These are phyloP conservation scores for Xiphias gladius DNA, from an alignment of 2,113 vertebrate species.

Conservation along the genomic window DNA sequence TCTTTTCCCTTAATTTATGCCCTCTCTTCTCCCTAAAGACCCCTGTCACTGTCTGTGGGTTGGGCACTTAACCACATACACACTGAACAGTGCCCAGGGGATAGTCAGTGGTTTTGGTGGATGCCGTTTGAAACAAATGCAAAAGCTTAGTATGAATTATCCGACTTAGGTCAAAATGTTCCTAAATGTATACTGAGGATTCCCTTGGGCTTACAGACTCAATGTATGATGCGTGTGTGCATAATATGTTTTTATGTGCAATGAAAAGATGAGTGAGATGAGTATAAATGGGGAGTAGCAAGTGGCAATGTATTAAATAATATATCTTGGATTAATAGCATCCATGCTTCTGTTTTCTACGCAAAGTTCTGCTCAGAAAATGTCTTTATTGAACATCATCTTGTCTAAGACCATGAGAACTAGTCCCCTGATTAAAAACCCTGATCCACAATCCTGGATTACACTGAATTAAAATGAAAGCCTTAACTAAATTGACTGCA, in stretches of 20 bases:
- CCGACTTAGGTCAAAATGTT: not conserved
- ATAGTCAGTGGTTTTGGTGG: not conserved
- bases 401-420: not conserved
- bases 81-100: conserved; percentile 13
- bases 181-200: not conserved
- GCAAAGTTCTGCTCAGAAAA: not conserved
- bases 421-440: conserved; percentile 4
- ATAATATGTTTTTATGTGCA: not conserved
- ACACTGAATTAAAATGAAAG: conserved; percentile 26
- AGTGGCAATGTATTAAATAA: not conserved
- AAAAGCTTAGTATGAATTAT: conserved; percentile 21
- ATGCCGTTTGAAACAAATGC: conserved; percentile 44
- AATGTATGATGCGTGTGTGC: not conserved
- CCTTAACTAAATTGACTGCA: not conserved
- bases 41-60: conserved; percentile 37
- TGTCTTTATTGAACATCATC: conserved; percentile 11
- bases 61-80: conserved; percentile 34
- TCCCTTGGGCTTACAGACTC: not conserved
- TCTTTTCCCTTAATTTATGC: conserved; percentile 13
- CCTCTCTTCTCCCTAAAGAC: conserved; percentile 37
- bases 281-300: not conserved
- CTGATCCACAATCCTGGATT: conserved; percentile 5
- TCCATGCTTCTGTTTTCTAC: not conserved
- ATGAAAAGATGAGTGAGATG: not conserved
- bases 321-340: not conserved